Percentiles rank a stretch among this genome's conserved stretches.
Evolutionary conservation across 2,797 vertebrate species (phyloP).

Genomic region (Mycteria americana): DNA sequence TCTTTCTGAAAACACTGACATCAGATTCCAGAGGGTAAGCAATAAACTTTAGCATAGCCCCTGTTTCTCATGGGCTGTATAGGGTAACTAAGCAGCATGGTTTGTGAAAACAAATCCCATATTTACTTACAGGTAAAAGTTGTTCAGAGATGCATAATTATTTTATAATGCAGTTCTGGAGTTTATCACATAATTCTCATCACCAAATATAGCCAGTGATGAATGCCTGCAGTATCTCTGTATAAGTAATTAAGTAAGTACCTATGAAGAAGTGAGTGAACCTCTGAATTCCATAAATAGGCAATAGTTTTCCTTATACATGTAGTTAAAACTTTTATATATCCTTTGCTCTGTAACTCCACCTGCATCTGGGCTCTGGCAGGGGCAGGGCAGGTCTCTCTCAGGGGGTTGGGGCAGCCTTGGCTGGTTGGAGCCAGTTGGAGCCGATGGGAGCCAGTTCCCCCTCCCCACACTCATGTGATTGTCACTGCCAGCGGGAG

Average conservation of each 20-base stretch:
- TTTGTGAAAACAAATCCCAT: neutral
- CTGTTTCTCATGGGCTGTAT: neutral
- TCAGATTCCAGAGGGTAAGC: neutral
- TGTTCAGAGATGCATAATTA: neutral
- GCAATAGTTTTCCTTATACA: neutral
- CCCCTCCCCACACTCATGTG: rapidly evolving
- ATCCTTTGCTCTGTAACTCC: neutral
- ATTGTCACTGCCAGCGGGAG: rapidly evolving
- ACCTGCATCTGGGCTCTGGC: rapidly evolving
- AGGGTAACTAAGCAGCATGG: neutral
- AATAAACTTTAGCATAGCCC: neutral
- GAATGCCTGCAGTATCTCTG: neutral
- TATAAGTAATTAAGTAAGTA: neutral
- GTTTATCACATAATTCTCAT: neutral
- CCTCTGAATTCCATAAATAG: neutral
- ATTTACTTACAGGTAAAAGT: neutral
- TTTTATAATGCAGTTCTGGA: neutral
- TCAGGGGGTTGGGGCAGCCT: rapidly evolving
- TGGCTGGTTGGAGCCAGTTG: neutral
- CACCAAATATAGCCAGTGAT: neutral
- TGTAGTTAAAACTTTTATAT: neutral
- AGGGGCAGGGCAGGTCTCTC: neutral
- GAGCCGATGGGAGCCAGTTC: rapidly evolving
- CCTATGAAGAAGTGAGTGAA: neutral
- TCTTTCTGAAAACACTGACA: neutral